A percentile compares a stretch with the other conserved stretches of the same genome.
phyloP scores from a whole-genome alignment of 2,888 invertebrate species.

The Corythucha ciliata region DNA sequence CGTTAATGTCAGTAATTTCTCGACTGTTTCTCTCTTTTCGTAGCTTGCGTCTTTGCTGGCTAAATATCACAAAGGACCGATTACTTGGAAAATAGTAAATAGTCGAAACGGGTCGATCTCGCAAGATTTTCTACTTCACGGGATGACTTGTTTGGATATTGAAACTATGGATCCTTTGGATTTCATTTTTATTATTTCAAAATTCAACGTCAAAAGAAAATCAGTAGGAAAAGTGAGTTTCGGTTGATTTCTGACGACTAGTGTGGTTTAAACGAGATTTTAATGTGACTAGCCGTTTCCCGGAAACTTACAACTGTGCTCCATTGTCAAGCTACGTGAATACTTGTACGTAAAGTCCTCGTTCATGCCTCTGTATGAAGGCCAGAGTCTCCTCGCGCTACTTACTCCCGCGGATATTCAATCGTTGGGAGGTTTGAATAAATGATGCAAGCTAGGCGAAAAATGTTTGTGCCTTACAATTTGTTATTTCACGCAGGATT shows the following conservation, averaged over 20 bases:
- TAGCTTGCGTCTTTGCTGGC: too few species aligned
- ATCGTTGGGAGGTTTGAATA: slow-evolving; percentile 35
- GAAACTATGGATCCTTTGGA: too few species aligned
- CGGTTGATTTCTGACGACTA: neutral
- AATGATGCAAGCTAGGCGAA: neutral
- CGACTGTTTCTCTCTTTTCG: too few species aligned
- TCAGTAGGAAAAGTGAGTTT: too few species aligned
- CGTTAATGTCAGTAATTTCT: too few species aligned
- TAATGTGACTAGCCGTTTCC: slow-evolving; percentile 29
- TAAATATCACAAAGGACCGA: too few species aligned
- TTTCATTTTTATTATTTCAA: too few species aligned
- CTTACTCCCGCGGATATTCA: slow-evolving; percentile 32
- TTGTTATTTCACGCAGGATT: slow-evolving; percentile 23
- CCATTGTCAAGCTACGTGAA: slow-evolving; percentile 27
- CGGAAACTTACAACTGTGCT: slow-evolving; percentile 33
- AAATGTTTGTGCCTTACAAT: neutral
- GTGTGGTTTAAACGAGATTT: neutral
- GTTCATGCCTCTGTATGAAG: slow-evolving; percentile 21
- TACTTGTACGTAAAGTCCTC: slow-evolving; percentile 31
- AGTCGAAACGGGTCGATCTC: too few species aligned
- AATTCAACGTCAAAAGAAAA: too few species aligned
- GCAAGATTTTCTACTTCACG: too few species aligned
- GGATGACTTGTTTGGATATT: too few species aligned
- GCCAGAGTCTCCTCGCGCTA: slow-evolving; percentile 24
- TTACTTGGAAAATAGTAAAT: too few species aligned